Evolutionary conservation across 2,888 invertebrate species (phyloP).

Genomic region (Lydus trimaculatus): DNA sequence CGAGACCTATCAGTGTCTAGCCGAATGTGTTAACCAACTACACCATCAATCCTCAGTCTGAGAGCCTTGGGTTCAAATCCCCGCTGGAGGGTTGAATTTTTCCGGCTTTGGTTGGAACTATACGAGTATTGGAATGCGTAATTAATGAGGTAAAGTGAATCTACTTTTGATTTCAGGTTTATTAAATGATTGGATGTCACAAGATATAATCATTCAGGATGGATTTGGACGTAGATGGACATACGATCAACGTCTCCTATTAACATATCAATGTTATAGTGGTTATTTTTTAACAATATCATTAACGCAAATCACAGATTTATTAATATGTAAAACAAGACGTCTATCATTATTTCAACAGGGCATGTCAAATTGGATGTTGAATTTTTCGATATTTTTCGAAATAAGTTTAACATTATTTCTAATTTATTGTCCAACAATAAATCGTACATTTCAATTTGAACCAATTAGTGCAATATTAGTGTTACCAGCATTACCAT

Average conservation of each 20-base stretch:
- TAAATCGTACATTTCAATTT: conserved; percentile 71
- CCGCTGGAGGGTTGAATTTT: too few species aligned
- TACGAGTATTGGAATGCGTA: too few species aligned
- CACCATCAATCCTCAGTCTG: too few species aligned
- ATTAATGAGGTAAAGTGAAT: too few species aligned
- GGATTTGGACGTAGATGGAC: conserved; percentile 81
- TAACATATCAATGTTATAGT: conserved; percentile 79
- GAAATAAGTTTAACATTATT: conserved; percentile 68
- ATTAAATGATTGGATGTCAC: conserved; percentile 76
- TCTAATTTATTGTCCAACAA: conserved; percentile 72
- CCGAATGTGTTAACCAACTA: too few species aligned
- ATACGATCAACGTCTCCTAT: conserved; percentile 69
- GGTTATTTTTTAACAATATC: conserved; percentile 83
- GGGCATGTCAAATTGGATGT: conserved; percentile 73
- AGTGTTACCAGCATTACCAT: conserved; percentile 77
- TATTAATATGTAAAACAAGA: conserved; percentile 80
- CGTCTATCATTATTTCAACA: conserved; percentile 76
- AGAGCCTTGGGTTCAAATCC: too few species aligned
- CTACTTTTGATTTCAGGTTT: conserved; percentile 53
- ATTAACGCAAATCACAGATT: conserved; percentile 79
- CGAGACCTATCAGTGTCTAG: too few species aligned
- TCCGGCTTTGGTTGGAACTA: too few species aligned
- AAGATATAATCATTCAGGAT: conserved; percentile 70
- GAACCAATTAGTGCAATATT: conserved; percentile 70
- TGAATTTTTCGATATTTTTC: conserved; percentile 67